phyloP scores from a whole-genome alignment of 2,888 invertebrate species.

The Ennomos fuscantarius region DNA sequence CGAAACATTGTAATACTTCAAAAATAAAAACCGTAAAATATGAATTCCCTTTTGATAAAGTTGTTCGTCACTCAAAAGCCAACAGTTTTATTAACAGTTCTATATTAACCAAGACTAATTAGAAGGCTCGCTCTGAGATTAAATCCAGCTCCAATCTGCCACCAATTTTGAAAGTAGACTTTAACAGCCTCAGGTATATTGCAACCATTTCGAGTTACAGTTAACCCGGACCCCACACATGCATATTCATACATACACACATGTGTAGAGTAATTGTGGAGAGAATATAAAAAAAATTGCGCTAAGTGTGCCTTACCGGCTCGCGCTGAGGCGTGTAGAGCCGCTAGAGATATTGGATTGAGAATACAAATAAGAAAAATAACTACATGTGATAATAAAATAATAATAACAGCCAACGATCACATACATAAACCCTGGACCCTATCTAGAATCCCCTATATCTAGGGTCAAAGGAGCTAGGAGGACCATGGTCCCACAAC shows the following conservation, averaged over 20 bases:
- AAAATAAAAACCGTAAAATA: no score
- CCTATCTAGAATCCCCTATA: no score
- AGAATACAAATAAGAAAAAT: no score
- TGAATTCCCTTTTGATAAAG: no score
- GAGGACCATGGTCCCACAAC: no score
- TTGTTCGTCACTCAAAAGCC: no score
- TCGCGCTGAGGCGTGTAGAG: slow-evolving; percentile 65
- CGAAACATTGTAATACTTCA: no score
- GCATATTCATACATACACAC: slow-evolving; percentile 46
- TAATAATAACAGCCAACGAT: no score
- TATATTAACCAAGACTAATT: slow-evolving; percentile 15
- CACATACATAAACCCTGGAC: no score
- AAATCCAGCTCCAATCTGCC: slow-evolving; percentile 5
- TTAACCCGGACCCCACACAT: slow-evolving; percentile 51
- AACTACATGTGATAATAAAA: no score
- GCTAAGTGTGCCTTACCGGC: slow-evolving; percentile 83
- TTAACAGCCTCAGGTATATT: slow-evolving; percentile 29
- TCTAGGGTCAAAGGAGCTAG: no score
- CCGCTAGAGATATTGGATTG: slow-evolving; percentile 36
- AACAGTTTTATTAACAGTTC: background rate
- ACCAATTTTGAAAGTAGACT: slow-evolving; percentile 28
- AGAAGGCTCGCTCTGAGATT: slow-evolving; percentile 8
- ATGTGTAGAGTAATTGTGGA: slow-evolving; percentile 69
- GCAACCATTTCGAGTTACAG: slow-evolving; percentile 45
- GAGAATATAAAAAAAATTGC: slow-evolving; percentile 79